Conservation (phyloP, 2,888 invertebrate species). For the Leptopilina syphax region DNA sequence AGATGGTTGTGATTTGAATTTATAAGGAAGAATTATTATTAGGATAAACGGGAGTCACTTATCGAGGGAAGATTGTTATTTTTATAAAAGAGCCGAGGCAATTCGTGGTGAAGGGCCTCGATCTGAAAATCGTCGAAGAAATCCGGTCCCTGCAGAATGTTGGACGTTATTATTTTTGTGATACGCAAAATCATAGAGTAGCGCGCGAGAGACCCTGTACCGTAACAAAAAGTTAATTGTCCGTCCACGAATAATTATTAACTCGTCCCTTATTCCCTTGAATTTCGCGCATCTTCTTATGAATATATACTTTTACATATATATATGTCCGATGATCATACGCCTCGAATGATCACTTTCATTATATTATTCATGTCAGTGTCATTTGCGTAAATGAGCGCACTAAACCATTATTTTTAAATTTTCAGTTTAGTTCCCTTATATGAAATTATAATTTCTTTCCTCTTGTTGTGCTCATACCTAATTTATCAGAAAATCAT, state of each 20-base stretch:
- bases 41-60: conserved; percentile 33
- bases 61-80: neutral
- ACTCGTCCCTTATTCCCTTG: conserved; percentile 43
- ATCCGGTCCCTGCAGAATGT: conserved; percentile 50
- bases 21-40: conserved; percentile 12
- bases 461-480: no score
- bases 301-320: neutral
- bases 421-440: no score
- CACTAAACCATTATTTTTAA: no score
- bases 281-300: conserved; percentile 27
- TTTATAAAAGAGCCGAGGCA: neutral
- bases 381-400: no score
- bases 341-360: neutral
- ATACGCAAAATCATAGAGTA: conserved; percentile 69
- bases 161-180: conserved; percentile 68
- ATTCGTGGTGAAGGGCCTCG: neutral
- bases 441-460: no score
- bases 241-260: conserved; percentile 73
- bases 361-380: neutral
- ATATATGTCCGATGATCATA: neutral
- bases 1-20: conserved; percentile 4
- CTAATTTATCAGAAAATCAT: no score
- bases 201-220: conserved; percentile 53
- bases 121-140: neutral
- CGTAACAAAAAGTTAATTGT: conserved; percentile 73